Evolutionary conservation across 2,888 invertebrate species (phyloP).

Genomic region (Tipula confusa): DNA sequence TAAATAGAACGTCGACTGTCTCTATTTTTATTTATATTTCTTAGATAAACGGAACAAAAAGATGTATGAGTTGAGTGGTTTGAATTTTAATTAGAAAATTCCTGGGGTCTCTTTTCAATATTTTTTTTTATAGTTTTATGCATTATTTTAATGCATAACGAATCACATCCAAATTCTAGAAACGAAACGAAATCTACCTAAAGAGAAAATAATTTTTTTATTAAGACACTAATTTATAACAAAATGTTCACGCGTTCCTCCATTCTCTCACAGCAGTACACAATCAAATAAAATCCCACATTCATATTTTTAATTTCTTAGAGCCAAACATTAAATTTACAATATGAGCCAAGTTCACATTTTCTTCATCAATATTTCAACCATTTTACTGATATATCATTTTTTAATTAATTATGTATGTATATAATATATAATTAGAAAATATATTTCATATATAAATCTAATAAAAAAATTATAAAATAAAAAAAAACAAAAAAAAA

Average conservation of each 20-base stretch:
- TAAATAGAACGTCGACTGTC: background rate
- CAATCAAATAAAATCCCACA: background rate
- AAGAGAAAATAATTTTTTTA: background rate
- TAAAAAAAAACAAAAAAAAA: background rate
- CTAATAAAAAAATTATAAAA: background rate
- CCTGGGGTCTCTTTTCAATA: background rate
- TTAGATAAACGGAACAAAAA: background rate
- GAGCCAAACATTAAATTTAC: background rate
- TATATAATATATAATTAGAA: background rate
- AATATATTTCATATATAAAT: slow-evolving; percentile 3
- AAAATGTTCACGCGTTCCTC: background rate
- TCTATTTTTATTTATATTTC: background rate
- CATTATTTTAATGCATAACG: background rate
- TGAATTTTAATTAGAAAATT: background rate
- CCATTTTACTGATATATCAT: background rate
- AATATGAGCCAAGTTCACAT: background rate
- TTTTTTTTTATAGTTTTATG: background rate
- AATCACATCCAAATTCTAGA: background rate
- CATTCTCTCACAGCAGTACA: background rate
- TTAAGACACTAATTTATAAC: slow-evolving; percentile 25
- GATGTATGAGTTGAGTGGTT: background rate
- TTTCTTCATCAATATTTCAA: background rate
- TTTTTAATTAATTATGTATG: background rate
- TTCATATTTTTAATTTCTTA: background rate
- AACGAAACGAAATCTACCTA: background rate